These are phyloP conservation scores for Melanostoma mellinum DNA, from an alignment of 2,888 invertebrate genomes.

Conservation along the genomic window DNA sequence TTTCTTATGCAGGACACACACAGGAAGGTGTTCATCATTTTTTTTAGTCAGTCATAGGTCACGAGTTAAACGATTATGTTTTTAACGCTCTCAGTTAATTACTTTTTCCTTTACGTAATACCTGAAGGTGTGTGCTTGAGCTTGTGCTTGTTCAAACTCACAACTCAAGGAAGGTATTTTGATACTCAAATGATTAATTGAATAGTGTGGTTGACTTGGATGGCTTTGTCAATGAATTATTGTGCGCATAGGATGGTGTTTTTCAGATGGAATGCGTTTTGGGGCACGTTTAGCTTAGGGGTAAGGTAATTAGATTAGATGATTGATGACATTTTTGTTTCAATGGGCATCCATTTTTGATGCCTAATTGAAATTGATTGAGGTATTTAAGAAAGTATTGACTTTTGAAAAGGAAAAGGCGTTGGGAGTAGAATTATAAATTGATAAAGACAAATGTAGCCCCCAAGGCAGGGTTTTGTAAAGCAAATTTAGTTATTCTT, in stretches of 20 bases:
- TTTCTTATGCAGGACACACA: too few relatives aligned
- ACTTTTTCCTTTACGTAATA: too few relatives aligned
- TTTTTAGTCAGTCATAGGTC: too few relatives aligned
- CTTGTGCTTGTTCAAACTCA: not conserved
- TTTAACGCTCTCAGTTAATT: too few relatives aligned
- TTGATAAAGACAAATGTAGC: too few relatives aligned
- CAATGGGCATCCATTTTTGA: not conserved
- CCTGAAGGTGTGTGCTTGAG: constrained; percentile 5
- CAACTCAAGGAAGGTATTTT: not conserved
- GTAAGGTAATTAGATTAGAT: constrained; percentile 32
- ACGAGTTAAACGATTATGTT: too few relatives aligned
- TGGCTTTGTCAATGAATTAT: constrained; percentile 9
- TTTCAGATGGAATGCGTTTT: constrained; percentile 14
- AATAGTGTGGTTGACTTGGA: not conserved
- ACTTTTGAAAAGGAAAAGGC: not conserved
- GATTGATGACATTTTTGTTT: constrained; percentile 8
- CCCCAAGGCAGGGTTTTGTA: too few relatives aligned
- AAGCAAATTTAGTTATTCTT: too few relatives aligned
- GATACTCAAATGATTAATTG: constrained; percentile 27
- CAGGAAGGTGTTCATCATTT: too few relatives aligned
- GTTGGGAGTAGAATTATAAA: too few relatives aligned
- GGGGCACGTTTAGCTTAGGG: too few relatives aligned
- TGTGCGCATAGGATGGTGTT: not conserved
- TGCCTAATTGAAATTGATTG: constrained; percentile 39
- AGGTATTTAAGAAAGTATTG: constrained; percentile 17